Evolutionary conservation across 1,140 invertebrate genomes (phyloP).

Genomic region (Eurytemora carolleeae): DNA sequence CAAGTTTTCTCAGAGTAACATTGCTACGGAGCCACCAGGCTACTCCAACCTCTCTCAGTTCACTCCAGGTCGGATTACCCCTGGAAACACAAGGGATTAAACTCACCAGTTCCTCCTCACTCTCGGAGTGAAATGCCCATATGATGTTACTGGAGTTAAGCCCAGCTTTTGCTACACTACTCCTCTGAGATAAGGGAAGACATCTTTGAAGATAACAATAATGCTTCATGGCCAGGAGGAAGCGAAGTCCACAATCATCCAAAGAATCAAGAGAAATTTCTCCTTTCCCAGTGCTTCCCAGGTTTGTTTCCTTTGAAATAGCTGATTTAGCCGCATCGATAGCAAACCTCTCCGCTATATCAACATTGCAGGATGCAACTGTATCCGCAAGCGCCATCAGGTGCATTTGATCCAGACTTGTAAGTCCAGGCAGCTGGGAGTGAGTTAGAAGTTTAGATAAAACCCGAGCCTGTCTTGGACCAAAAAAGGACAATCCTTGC

Average conservation of each 20-base stretch:
- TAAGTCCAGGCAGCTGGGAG: constrained; percentile 84
- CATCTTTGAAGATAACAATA: constrained; percentile 84
- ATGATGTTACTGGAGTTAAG: constrained; percentile 80
- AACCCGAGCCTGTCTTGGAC: constrained; percentile 24
- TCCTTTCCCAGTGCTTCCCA: constrained; percentile 16
- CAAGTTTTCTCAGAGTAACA: constrained; percentile 52
- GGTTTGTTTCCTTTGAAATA: constrained; percentile 37
- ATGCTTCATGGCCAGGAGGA: constrained; percentile 90
- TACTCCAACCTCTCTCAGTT: constrained; percentile 71
- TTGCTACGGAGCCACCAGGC: constrained; percentile 93
- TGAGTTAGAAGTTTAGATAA: constrained; percentile 77
- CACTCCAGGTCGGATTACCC: constrained; percentile 55
- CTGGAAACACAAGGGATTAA: constrained; percentile 56
- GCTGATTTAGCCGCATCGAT: constrained; percentile 49
- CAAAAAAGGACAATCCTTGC: constrained; percentile 24
- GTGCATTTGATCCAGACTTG: constrained; percentile 97
- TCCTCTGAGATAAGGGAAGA: constrained; percentile 64
- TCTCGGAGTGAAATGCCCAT: constrained; percentile 98
- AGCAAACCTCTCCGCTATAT: constrained; percentile 61
- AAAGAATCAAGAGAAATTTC: constrained; percentile 41
- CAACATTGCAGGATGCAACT: constrained; percentile 73
- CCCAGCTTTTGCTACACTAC: constrained; percentile 65
- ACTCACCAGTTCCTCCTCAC: constrained; percentile 78
- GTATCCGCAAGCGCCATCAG: constrained; percentile 89
- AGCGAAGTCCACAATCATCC: constrained; percentile 91